Base-by-base conservation (phyloP, 2,888 invertebrate species). In the Rotaria sp. region DNA sequence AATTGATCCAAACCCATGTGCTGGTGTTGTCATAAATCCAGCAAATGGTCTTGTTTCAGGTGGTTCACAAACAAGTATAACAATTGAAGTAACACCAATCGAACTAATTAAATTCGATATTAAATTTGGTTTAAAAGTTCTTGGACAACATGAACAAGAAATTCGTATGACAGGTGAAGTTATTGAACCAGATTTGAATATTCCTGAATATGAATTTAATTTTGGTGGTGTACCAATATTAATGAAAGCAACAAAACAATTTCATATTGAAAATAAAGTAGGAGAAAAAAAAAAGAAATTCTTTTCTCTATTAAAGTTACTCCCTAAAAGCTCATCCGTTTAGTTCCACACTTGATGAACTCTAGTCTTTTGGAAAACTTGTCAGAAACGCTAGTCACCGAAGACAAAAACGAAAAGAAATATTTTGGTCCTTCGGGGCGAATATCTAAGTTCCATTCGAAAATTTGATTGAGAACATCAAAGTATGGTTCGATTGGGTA, bases 221-320 rank as follows among this genome's bases (percentile, higher is more conserved):
- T 90, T 91, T 88, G 91, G 90, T 74, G 91, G 91, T 30, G 90
- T 91, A 1, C 91, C 88, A 87, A 90, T 91, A 88, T 91, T 91
- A 10, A 90, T 91, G n/a, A 89, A 88, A 74, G 88, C 89, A 10
- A 89, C 89, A 1, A 87, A 89, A 15, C 88, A 89, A 18, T 91
- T 91, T 88, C 88, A 88, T 67, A 87, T 91, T 84, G 88, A 88
- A 30, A 91, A 91, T 89, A 90, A 89, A 89, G 90, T 90, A 88
- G 13, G n/a, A 24, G 26, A 21, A 38, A 38, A 30, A 30, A 35
- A 75, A 18, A 75, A 18, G 8, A 21, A 1, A 74, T 74, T 18
- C 13, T 30, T 18, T 57, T 13, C n/a, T 59, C n/a, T 30, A 10
- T 11, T 30, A n/a, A n/a, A n/a, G n/a, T n/a, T n/a, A n/a, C n/a